Percentiles rank a stretch among this genome's conserved stretches.
phyloP scores from a whole-genome alignment of 2,797 vertebrate genomes.

The Artibeus jamaicensis region DNA sequence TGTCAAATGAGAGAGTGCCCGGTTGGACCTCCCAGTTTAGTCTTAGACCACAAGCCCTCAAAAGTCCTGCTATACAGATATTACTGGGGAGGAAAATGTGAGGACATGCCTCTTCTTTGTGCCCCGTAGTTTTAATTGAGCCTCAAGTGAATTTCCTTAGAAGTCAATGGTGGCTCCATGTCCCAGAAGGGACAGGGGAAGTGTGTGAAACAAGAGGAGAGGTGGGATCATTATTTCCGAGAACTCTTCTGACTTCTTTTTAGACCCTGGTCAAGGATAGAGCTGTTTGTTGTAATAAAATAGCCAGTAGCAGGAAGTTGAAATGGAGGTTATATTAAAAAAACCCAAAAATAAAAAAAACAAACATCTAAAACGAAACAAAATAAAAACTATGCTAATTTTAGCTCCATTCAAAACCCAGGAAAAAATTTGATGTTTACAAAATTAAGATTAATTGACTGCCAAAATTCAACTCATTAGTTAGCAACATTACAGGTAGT shows the following conservation, averaged over 20 bases:
- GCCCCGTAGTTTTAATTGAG: conserved; percentile 63
- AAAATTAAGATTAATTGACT: conserved; percentile 61
- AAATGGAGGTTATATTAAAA: conserved; percentile 48
- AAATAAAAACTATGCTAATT: conserved; percentile 26
- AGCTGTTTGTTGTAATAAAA: conserved; percentile 43
- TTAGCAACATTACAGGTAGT: neutral
- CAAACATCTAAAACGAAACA: neutral
- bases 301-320: conserved; percentile 60
- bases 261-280: conserved; percentile 51
- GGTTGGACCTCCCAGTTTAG: neutral
- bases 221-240: conserved; percentile 46
- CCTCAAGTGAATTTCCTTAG: conserved; percentile 69
- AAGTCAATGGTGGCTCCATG: neutral
- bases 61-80: neutral
- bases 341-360: neutral
- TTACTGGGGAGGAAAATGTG: neutral
- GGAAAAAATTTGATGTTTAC: conserved; percentile 24
- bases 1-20: neutral
- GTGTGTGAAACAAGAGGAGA: conserved; percentile 51
- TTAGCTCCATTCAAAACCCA: conserved; percentile 55
- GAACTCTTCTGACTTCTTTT: conserved; percentile 52
- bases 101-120: neutral
- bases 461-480: conserved; percentile 46
- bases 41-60: neutral
- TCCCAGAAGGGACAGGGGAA: conserved; percentile 56